Evolutionary conservation across 2,888 invertebrate species (phyloP).

Genomic region (Macrophya annulata): DNA sequence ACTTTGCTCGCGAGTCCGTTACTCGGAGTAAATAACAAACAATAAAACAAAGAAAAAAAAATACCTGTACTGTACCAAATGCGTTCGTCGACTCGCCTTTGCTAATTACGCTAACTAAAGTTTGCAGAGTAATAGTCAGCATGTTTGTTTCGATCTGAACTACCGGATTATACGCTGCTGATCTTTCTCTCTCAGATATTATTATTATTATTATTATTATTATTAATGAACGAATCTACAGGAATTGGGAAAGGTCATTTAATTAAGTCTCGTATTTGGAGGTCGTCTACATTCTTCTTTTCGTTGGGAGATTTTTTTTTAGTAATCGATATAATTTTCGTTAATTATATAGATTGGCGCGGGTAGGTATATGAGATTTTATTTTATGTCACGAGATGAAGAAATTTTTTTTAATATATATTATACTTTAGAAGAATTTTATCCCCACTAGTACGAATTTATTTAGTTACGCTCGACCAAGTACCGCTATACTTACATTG

Average conservation of each 20-base stretch:
- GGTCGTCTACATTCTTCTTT: slow-evolving; percentile 20
- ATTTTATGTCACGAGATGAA: background rate
- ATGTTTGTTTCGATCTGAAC: background rate
- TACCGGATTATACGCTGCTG: background rate
- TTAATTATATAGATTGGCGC: background rate
- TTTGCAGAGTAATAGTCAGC: background rate
- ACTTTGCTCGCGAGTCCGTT: slow-evolving; percentile 6
- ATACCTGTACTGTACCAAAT: background rate
- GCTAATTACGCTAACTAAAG: background rate
- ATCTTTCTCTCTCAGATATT: background rate
- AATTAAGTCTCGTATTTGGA: background rate
- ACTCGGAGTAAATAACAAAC: background rate
- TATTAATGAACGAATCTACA: background rate
- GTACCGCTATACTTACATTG: slow-evolving; percentile 35
- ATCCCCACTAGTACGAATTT: background rate
- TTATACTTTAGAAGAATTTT: background rate
- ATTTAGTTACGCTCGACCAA: background rate
- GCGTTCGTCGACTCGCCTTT: background rate
- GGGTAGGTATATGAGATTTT: background rate
- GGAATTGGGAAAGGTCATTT: slow-evolving; percentile 17
- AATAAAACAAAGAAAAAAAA: background rate
- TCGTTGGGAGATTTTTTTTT: background rate
- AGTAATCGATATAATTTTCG: background rate
- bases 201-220: too few relatives aligned
- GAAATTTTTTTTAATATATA: background rate